phyloP scores from a whole-genome alignment of 2,888 invertebrate genomes.

The Chymomyza amoena region DNA sequence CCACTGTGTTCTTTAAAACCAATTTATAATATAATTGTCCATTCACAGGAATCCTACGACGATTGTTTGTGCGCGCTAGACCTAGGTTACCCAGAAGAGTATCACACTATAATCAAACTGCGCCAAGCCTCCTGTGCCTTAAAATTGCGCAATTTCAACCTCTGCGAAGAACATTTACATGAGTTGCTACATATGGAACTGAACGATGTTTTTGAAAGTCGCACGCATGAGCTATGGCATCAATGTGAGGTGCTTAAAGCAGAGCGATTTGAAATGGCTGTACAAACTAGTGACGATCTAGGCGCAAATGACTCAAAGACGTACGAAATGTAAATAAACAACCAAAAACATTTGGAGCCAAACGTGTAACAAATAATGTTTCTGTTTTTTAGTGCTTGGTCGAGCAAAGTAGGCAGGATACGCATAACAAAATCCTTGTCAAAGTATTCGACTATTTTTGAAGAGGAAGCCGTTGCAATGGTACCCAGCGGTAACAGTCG shows the following conservation, averaged over 20 bases:
- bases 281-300: constrained; percentile 60
- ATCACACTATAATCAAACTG: constrained; percentile 60
- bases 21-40: not conserved
- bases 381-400: constrained; percentile 47
- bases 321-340: constrained; percentile 59
- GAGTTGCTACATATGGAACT: constrained; percentile 65
- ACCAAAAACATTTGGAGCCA: not conserved
- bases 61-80: constrained; percentile 63
- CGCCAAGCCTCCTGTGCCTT: constrained; percentile 71
- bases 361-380: not conserved
- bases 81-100: constrained; percentile 64
- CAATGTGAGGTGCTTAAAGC: constrained; percentile 63
- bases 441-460: constrained; percentile 51
- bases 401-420: constrained; percentile 52
- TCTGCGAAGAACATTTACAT: constrained; percentile 62
- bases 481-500: constrained; percentile 60
- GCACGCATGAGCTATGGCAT: constrained; percentile 64
- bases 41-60: constrained; percentile 59
- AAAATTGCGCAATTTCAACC: constrained; percentile 63
- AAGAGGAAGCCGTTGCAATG: constrained; percentile 56
- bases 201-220: constrained; percentile 60
- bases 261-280: constrained; percentile 63
- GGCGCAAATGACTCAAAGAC: constrained; percentile 48
- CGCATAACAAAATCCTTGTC: constrained; percentile 49
- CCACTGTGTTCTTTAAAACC: not conserved